Conservation (phyloP, 2,888 invertebrate species). For the Urechis unicinctus region DNA sequence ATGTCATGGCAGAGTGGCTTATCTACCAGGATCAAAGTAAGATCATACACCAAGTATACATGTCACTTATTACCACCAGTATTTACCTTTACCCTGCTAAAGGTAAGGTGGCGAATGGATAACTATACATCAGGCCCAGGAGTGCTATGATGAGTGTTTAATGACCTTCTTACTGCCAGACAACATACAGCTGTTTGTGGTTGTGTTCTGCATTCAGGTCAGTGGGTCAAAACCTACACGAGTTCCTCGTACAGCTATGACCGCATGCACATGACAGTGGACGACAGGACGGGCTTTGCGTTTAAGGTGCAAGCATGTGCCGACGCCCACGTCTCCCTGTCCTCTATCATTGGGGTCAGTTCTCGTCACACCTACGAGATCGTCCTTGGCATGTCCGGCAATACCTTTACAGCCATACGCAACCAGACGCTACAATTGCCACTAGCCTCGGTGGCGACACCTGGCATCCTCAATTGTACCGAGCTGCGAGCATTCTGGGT, state of each 20-base stretch:
- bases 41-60: too few relatives aligned
- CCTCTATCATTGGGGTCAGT: constrained; percentile 1
- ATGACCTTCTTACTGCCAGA: too few relatives aligned
- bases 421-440: not conserved
- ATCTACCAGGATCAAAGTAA: constrained; percentile 2
- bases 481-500: constrained; percentile 8
- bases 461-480: constrained; percentile 6
- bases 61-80: too few relatives aligned
- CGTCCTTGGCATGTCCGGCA: constrained; percentile 5
- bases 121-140: too few relatives aligned
- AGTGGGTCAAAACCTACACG: not conserved
- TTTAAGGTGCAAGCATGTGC: constrained; percentile 12
- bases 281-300: not conserved
- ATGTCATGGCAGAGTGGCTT: not conserved
- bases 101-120: too few relatives aligned
- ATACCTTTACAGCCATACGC: constrained; percentile 4
- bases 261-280: constrained; percentile 1
- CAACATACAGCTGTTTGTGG: too few relatives aligned
- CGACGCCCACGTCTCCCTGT: constrained; percentile 10
- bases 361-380: constrained; percentile 5
- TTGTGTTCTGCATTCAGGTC: too few relatives aligned
- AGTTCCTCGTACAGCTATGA: not conserved
- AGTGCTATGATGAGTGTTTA: too few relatives aligned
- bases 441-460: not conserved
- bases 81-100: too few relatives aligned